These are phyloP conservation scores for Gasterosteus nipponicus DNA, from an alignment of 2,113 vertebrate species.

Conservation along the genomic window DNA sequence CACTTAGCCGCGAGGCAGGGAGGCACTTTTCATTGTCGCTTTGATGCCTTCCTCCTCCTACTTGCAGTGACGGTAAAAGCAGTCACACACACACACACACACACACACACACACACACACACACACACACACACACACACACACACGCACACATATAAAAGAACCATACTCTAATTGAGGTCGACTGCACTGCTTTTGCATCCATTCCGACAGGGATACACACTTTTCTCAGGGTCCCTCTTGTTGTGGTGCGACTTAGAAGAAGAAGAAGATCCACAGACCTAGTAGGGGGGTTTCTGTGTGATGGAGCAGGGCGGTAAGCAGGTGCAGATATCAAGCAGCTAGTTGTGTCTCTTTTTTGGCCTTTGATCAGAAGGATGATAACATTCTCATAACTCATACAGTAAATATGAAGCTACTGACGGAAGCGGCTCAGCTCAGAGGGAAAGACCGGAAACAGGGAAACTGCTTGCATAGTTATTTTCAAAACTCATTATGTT, in stretches of 20 bases:
- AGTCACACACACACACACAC: constrained; percentile 5
- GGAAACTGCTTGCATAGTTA: not conserved
- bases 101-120: not conserved
- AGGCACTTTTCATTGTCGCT: constrained; percentile 51
- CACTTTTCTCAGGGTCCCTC: constrained; percentile 61
- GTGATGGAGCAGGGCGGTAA: constrained; percentile 4
- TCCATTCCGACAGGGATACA: constrained; percentile 37
- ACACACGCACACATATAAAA: constrained; percentile 3
- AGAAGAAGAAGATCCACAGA: not conserved
- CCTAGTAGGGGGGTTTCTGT: constrained; percentile 12
- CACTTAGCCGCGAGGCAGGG: constrained; percentile 46
- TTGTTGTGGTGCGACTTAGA: constrained; percentile 10
- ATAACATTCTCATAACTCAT: not conserved
- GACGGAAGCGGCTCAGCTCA: not conserved
- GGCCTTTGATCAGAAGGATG: not conserved
- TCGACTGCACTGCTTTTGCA: constrained; percentile 37
- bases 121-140: not conserved
- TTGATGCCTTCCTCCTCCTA: constrained; percentile 23
- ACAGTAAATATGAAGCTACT: not conserved
- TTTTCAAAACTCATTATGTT: not conserved
- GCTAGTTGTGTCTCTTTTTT: not conserved
- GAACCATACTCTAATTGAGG: constrained; percentile 30
- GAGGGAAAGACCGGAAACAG: not conserved
- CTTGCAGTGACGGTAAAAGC: constrained; percentile 34
- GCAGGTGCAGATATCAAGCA: not conserved